phyloP scores from a whole-genome alignment of 2,797 vertebrate species.

The Alauda arvensis region DNA sequence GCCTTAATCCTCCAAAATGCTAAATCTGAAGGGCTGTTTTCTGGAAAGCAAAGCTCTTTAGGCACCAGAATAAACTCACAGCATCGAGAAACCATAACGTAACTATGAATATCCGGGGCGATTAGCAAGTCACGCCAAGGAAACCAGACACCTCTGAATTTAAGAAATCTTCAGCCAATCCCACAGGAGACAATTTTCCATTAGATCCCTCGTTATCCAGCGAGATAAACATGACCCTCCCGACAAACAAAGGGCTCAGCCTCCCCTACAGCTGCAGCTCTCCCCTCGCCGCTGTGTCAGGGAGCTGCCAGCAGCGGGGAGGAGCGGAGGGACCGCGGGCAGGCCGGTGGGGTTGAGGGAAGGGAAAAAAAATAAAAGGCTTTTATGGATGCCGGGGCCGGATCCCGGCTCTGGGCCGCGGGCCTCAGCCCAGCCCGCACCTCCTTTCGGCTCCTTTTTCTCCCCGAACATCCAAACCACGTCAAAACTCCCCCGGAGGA shows the following conservation, averaged over 20 bases:
- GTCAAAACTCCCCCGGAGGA: not conserved
- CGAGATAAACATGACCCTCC: slow-evolving; percentile 35
- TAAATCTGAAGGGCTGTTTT: not conserved
- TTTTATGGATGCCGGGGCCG: not conserved
- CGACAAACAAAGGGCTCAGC: slow-evolving; percentile 54
- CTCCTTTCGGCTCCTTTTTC: not conserved
- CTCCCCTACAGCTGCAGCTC: slow-evolving; percentile 10
- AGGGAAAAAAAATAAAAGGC: not conserved
- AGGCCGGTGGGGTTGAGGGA: not conserved
- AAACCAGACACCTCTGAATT: slow-evolving; percentile 34
- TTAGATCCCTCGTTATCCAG: slow-evolving; percentile 20
- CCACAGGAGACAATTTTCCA: slow-evolving; percentile 52
- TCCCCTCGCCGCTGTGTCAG: not conserved
- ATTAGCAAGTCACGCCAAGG: not conserved
- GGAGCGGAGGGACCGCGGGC: not conserved
- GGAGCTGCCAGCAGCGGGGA: not conserved
- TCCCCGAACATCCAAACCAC: not conserved
- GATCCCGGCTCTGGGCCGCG: not conserved
- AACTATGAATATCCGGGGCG: not conserved
- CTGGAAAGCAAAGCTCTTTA: not conserved
- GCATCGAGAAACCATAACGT: not conserved
- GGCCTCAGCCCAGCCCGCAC: not conserved
- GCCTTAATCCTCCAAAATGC: not conserved
- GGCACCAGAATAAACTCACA: slow-evolving; percentile 25
- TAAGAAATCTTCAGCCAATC: slow-evolving; percentile 30